Conservation (phyloP, 1,140 invertebrate genomes). For the Pararge aegeria region DNA sequence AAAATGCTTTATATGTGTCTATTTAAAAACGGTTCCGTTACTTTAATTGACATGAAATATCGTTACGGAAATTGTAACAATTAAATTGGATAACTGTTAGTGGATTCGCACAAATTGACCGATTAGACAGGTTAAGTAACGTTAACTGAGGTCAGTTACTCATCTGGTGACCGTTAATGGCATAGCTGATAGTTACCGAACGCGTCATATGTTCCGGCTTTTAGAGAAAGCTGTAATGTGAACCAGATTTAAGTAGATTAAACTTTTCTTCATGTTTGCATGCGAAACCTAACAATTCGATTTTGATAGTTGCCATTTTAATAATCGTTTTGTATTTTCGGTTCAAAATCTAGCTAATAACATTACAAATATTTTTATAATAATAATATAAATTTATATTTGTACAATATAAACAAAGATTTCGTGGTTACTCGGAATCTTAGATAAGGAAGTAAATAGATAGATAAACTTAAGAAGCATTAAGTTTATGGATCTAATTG, state of each 20-base stretch:
- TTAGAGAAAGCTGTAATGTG: conserved; percentile 32
- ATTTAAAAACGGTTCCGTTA: neutral
- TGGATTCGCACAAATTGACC: conserved; percentile 28
- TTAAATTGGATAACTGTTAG: conserved; percentile 14
- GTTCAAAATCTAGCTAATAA: no score
- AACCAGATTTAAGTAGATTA: conserved; percentile 20
- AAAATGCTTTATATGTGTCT: neutral
- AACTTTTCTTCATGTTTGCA: neutral
- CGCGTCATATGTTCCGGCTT: conserved; percentile 30
- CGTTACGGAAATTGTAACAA: neutral
- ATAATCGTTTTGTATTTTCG: no score
- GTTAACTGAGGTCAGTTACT: conserved; percentile 35
- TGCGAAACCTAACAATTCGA: neutral
- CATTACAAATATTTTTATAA: no score
- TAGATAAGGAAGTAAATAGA: no score
- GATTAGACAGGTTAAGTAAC: conserved; percentile 31
- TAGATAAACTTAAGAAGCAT: no score
- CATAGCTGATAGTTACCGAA: conserved; percentile 23
- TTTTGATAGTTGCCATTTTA: neutral
- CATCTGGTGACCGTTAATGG: conserved; percentile 30
- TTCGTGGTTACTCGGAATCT: no score
- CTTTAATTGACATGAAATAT: neutral
- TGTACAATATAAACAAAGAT: no score
- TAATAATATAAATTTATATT: no score
- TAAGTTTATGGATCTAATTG: no score